Evolutionary conservation across 2,888 invertebrate genomes (phyloP), one percentile per base, ranked within the genome.

Genomic region (Chrysomela aeneicollis): DNA sequence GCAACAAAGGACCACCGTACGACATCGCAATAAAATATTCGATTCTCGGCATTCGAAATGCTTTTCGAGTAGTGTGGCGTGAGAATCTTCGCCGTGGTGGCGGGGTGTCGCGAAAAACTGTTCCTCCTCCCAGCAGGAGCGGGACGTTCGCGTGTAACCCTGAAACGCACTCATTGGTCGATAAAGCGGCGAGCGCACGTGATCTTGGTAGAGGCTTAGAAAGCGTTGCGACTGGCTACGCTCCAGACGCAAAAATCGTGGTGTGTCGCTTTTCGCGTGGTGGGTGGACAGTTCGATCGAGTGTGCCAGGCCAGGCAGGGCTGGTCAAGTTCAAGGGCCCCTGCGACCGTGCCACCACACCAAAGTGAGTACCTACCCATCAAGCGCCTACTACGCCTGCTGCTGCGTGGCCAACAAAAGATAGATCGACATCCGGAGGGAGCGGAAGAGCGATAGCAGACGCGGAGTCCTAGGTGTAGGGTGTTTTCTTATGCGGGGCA

Each of bases 161-260:
- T 63, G 65, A 68, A 63, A 67, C 74, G 71, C 73, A 72, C 68
- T 71, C 72, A 76, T 77, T 78, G 76, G 76, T 77, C 78, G 78
- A 78, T 78, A 76, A 68, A 77, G 77, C 76, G 69, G 66, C 68
- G 64, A 68, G 71, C 68, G 73, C 77, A 77, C 77, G 77, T 77
- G 77, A 77, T 69, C 65, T 60, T 12, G 62, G 65, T 65, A 26
- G n/a, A 64, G 66, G 64, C 70, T 64, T 70, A 68, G 69, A 69
- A 67, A 69, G 55, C 42, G 55, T 55, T 55, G 55, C 55, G 55
- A 35, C 35, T 10, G 26, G 6, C 12, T 35, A 66, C 63, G 61
- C 63, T 59, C 30, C 26, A 51, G 21, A 37, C 15, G 35, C 42
- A 12, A 22, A 26, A 26, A 6, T 26, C 26, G 26, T 6, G 26